Conservation (phyloP, 2,113 vertebrate species). For the Callipepla squamata region DNA sequence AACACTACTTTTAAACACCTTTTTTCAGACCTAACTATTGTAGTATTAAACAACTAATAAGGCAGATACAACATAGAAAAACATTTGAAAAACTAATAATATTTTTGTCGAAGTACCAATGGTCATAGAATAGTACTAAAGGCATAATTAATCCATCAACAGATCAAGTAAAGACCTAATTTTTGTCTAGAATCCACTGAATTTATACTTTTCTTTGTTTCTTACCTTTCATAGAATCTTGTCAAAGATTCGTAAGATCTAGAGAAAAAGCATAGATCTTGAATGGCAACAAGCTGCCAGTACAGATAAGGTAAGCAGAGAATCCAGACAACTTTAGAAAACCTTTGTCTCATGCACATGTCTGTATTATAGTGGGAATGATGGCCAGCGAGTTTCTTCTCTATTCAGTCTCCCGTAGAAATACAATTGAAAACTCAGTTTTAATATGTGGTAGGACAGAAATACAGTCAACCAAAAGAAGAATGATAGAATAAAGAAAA, state of each 20-base stretch:
- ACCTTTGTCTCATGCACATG: neutral
- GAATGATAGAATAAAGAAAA: neutral
- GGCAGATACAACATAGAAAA: neutral
- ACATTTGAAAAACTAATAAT: neutral
- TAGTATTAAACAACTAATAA: neutral
- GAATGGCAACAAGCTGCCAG: neutral
- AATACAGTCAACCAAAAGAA: neutral
- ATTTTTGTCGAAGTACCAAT: neutral
- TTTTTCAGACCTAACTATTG: neutral
- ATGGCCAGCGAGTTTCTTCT: neutral
- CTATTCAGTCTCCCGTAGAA: neutral
- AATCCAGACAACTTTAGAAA: neutral
- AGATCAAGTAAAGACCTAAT: neutral
- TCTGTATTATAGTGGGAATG: neutral
- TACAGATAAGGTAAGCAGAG: neutral
- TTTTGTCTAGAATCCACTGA: neutral
- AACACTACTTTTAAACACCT: neutral
- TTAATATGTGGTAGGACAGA: neutral
- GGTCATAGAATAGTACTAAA: neutral
- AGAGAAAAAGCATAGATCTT: neutral
- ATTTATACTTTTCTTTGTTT: neutral
- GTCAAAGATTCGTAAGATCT: neutral
- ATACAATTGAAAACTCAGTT: neutral
- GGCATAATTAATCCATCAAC: neutral
- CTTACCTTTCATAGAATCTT: neutral